Conservation (phyloP, 2,888 invertebrate genomes). For the Diaperis boleti region DNA sequence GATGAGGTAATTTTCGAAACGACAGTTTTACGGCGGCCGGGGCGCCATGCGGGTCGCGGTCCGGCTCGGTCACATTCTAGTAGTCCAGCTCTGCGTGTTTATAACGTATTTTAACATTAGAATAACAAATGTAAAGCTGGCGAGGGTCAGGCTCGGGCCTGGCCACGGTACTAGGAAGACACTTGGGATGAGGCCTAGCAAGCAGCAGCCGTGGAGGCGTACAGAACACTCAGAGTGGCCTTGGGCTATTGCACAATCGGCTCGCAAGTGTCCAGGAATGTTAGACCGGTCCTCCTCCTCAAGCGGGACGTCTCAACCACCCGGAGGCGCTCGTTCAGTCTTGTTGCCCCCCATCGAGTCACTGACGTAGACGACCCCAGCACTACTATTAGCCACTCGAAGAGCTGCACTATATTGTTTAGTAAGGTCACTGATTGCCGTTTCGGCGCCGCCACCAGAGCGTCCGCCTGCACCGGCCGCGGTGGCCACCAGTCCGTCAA, state of each 20-base stretch:
- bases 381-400: conserved; percentile 61
- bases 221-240: conserved; percentile 45
- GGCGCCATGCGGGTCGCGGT: conserved; percentile 8
- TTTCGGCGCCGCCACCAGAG: conserved; percentile 38
- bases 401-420: conserved; percentile 62
- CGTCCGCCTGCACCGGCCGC: conserved; percentile 48
- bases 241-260: conserved; percentile 56
- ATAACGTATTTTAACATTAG: conserved; percentile 44
- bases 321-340: conserved; percentile 54
- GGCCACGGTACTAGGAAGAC: conserved; percentile 60
- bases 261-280: conserved; percentile 62
- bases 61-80: conserved; percentile 45
- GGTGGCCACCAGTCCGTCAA: conserved; percentile 63
- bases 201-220: conserved; percentile 42
- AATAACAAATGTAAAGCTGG: conserved; percentile 52
- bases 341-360: conserved; percentile 57
- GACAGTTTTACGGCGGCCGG: too few species aligned
- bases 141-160: conserved; percentile 48
- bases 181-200: conserved; percentile 61
- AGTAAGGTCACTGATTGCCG: conserved; percentile 56
- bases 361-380: conserved; percentile 55
- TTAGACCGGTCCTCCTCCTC: conserved; percentile 59
- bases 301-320: conserved; percentile 55
- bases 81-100: conserved; percentile 42
- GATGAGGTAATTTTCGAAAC: too few species aligned